These are phyloP conservation scores for Xiphophorus birchmanni DNA, from an alignment of 2,797 vertebrate genomes.

Conservation along the genomic window DNA sequence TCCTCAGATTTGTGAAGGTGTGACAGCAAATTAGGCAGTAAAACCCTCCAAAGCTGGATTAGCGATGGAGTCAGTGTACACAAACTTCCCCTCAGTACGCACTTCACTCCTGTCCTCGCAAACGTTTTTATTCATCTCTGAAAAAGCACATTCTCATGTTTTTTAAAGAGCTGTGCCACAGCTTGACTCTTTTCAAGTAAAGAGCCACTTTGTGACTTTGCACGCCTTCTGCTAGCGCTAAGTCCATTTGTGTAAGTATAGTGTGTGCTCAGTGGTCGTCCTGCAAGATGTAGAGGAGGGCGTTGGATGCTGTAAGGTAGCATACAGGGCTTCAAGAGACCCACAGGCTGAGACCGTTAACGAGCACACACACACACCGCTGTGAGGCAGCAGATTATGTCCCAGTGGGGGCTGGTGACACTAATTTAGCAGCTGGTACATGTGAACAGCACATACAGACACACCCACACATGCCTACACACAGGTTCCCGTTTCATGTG, in stretches of 20 bases:
- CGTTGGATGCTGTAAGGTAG: slow-evolving; percentile 55
- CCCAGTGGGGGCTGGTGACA: slow-evolving; percentile 67
- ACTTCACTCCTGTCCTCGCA: slow-evolving; percentile 3
- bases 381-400: slow-evolving; percentile 68
- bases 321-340: slow-evolving; percentile 60
- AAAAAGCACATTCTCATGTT: slow-evolving; percentile 8
- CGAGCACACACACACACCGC: slow-evolving; percentile 23
- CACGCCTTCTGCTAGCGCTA: background rate
- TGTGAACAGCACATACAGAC: slow-evolving; percentile 40
- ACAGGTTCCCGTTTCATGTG: slow-evolving; percentile 50
- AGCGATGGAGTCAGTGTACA: slow-evolving; percentile 17
- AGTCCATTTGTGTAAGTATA: slow-evolving; percentile 6
- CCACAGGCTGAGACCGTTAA: slow-evolving; percentile 42
- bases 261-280: slow-evolving; percentile 15
- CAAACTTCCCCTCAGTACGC: slow-evolving; percentile 14
- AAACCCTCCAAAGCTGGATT: slow-evolving; percentile 47
- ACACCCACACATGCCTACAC: slow-evolving; percentile 16
- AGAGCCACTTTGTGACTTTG: background rate
- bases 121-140: slow-evolving; percentile 11
- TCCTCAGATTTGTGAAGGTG: slow-evolving; percentile 30
- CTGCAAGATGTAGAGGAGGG: slow-evolving; percentile 38
- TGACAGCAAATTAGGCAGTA: slow-evolving; percentile 32
- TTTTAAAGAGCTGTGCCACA: slow-evolving; percentile 7
- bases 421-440: slow-evolving; percentile 71
- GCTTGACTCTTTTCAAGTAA: slow-evolving; percentile 19